Base-by-base conservation (phyloP, 2,888 invertebrate genomes). In the Cerceris ruficornis region DNA sequence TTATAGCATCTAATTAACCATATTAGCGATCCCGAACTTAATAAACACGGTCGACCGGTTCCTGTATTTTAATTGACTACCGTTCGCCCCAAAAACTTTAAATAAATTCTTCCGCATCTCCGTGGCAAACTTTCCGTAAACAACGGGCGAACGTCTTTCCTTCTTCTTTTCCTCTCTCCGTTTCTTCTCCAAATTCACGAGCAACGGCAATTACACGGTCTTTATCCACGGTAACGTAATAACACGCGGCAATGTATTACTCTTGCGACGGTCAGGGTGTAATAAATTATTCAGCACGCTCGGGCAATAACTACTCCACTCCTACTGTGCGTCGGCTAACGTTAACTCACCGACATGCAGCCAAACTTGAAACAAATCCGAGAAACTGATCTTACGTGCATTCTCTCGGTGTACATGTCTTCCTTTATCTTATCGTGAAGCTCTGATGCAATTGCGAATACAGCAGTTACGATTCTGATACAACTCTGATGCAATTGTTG, bases 1-100 rank as follows among this genome's bases (percentile, higher is more conserved):
- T 88, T 85, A 87, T 77, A 77, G 84, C 82, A 81, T 87, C 74
- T 86, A 88, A 88, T 88, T 88, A 87, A 85, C 74, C 67, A 77
- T 80, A 80, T 87, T 81, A 77, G 59, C 69, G 54, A 58, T 14
- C 15, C 39, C 13, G 74, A 69, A 72, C 75, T 78, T 83, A 77
- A 85, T 80, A 82, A 83, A 81, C 49, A 52, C 57, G 28, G 8
- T 52, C 65, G 62, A 72, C 60, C 69, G 74, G 72, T 75, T 77
- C 39, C 69, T 57, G 64, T 15, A 15, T 58, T 62, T 50, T 41
- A 13, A 55, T 41, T 52, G 50, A 14, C 14, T 14, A 4, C 57
- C 15, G 41, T 11, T 11, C 5, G 9, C 13, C 41, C 8, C 11
- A 28, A 42, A 15, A 57, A 13, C 11, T 6, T 55, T 17, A 6